These are phyloP conservation scores for Elachura formosa DNA, from an alignment of 2,113 vertebrate genomes.

Conservation along the genomic window DNA sequence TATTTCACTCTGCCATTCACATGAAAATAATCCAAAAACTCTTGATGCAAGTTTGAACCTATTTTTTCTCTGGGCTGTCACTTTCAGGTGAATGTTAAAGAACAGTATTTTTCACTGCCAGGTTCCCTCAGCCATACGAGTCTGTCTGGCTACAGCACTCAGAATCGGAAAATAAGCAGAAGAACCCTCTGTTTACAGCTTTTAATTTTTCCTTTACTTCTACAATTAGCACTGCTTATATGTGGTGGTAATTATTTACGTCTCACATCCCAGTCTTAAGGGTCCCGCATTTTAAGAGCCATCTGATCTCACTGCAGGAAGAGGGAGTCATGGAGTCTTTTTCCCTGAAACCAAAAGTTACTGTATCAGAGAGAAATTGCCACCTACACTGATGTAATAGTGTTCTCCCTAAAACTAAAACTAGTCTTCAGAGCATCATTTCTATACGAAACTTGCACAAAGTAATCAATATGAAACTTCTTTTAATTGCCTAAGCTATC, in stretches of 20 bases:
- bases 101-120: neutral
- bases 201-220: neutral
- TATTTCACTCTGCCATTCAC: constrained; percentile 40
- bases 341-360: neutral
- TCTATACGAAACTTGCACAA: neutral
- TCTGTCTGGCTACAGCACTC: rapidly evolving
- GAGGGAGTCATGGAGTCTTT: neutral
- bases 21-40: constrained; percentile 28
- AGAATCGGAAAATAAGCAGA: neutral
- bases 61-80: neutral
- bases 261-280: neutral
- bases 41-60: neutral
- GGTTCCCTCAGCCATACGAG: neutral
- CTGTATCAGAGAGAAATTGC: neutral
- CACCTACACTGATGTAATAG: neutral
- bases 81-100: neutral
- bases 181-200: neutral
- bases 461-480: neutral
- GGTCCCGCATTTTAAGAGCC: neutral
- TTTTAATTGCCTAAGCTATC: neutral
- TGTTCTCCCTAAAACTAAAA: constrained; percentile 1
- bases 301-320: neutral
- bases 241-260: neutral
- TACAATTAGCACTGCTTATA: neutral
- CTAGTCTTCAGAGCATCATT: neutral